phyloP scores from a whole-genome alignment of 2,113 vertebrate species.

The Engystomops pustulosus region DNA sequence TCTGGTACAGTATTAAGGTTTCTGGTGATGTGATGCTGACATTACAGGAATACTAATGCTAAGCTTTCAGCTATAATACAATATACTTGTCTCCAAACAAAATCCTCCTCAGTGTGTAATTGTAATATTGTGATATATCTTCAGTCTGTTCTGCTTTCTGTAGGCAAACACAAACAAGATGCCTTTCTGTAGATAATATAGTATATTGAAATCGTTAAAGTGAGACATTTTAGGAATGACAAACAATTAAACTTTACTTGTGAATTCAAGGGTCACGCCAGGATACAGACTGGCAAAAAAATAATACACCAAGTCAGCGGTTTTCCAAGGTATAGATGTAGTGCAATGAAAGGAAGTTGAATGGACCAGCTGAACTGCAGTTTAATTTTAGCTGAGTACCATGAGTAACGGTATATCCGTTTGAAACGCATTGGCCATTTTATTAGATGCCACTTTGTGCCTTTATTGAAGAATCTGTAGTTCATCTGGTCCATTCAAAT shows the following conservation, averaged over 20 bases:
- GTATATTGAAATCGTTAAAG: background rate
- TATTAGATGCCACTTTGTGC: no score
- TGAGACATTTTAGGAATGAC: background rate
- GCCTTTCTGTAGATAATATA: background rate
- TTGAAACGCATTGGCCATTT: no score
- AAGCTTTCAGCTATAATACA: background rate
- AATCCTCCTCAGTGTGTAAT: background rate
- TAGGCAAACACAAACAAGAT: background rate
- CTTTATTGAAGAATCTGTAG: no score
- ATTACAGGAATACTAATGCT: slow-evolving; percentile 23
- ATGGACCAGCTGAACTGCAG: no score
- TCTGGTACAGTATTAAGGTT: slow-evolving; percentile 25
- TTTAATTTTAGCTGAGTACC: no score
- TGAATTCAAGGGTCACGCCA: background rate
- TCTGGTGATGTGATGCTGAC: slow-evolving; percentile 29
- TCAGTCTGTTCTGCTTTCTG: background rate
- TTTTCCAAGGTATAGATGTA: no score
- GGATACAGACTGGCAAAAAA: background rate
- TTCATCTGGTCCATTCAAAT: no score
- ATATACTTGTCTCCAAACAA: slow-evolving; percentile 4
- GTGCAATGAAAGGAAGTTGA: no score
- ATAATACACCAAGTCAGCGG: background rate
- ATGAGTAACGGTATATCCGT: no score
- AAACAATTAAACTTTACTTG: background rate
- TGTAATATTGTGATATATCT: background rate